These are phyloP conservation scores for Clarias gariepinus DNA, from an alignment of 2,113 vertebrate genomes.

Conservation along the genomic window DNA sequence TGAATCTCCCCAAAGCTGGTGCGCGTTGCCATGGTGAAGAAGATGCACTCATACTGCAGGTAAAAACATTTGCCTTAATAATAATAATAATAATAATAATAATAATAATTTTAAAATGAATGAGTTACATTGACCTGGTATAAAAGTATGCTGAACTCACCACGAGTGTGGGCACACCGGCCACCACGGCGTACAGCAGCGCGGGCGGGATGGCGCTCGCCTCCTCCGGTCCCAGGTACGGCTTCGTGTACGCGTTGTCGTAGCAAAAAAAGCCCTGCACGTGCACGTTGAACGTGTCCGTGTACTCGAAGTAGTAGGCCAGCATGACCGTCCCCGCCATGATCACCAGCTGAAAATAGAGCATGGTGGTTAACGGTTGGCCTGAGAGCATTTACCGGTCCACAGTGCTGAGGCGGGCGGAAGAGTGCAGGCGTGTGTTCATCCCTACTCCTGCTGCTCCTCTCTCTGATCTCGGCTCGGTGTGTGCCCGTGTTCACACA, in stretches of 20 bases:
- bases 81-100: neutral
- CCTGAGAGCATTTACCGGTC: conserved; percentile 67
- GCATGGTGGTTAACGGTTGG: conserved; percentile 78
- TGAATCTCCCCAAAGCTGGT: neutral
- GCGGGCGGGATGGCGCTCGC: conserved; percentile 87
- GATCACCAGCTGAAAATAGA: conserved; percentile 98
- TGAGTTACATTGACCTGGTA: neutral
- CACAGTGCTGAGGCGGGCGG: conserved; percentile 48
- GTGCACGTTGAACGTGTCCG: conserved; percentile 93
- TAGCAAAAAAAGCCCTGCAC: conserved; percentile 97
- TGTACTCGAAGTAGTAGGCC: conserved; percentile 82
- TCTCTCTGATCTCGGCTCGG: conserved; percentile 34
- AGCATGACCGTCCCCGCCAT: conserved; percentile 96
- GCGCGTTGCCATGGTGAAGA: no score
- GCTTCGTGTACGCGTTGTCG: conserved; percentile 89
- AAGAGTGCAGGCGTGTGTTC: conserved; percentile 62
- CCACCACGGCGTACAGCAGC: conserved; percentile 86
- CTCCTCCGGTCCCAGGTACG: conserved; percentile 92
- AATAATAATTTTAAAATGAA: no score
- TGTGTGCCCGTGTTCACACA: neutral
- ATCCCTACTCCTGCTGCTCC: conserved; percentile 50
- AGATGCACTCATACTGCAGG: neutral
- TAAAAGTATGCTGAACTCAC: conserved; percentile 74
- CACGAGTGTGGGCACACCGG: conserved; percentile 87
- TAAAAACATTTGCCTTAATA: neutral